Evolutionary conservation across 2,113 vertebrate genomes (phyloP).

Genomic region (Rafetus swinhoei): DNA sequence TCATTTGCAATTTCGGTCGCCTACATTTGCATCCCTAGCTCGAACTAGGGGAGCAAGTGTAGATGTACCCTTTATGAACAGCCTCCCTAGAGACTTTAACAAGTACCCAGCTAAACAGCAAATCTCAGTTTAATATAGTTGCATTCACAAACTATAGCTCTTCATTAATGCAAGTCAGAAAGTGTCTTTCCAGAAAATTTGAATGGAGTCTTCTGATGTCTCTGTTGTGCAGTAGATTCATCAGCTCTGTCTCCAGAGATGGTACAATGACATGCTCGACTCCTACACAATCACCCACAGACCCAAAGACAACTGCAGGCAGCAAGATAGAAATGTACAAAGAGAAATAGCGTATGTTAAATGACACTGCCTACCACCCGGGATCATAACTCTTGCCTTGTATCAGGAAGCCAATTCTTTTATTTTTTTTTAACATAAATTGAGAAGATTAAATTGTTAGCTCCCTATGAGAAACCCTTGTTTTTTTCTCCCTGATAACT

Average conservation of each 20-base stretch:
- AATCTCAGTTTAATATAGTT: background rate
- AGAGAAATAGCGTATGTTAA: background rate
- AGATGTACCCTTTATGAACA: background rate
- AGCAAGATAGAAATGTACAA: background rate
- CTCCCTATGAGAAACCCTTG: background rate
- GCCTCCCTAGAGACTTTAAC: background rate
- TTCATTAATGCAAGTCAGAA: background rate
- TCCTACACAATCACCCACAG: background rate
- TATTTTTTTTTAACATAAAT: constrained; percentile 29
- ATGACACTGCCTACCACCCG: background rate
- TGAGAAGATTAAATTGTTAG: constrained; percentile 38
- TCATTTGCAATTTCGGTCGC: too few relatives aligned
- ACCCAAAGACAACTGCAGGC: background rate
- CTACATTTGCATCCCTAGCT: too few relatives aligned
- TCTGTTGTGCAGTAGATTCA: background rate
- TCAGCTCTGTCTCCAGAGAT: background rate
- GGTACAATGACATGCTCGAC: background rate
- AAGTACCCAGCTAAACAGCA: background rate
- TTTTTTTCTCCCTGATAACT: background rate
- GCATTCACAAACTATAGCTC: background rate
- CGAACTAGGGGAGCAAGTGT: too few relatives aligned
- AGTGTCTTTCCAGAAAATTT: background rate
- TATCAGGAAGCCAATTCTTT: constrained; percentile 14
- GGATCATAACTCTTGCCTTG: background rate
- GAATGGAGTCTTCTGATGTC: background rate